Evolutionary conservation across 2,113 vertebrate species (phyloP).

Genomic region (Bungarus multicinctus): DNA sequence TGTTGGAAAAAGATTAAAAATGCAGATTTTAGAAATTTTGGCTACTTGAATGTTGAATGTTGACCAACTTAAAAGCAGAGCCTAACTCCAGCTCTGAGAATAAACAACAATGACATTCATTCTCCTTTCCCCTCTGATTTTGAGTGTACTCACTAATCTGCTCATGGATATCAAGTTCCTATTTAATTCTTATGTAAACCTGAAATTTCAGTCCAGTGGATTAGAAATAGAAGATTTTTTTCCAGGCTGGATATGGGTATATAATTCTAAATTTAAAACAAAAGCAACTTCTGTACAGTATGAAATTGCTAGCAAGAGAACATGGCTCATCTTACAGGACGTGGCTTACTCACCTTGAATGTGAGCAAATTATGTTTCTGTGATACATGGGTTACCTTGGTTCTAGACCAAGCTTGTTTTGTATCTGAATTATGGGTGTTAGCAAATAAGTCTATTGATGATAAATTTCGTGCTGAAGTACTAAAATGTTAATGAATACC

Average conservation of each 20-base stretch:
- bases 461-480: background rate
- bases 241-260: constrained; percentile 44
- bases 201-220: constrained; percentile 53
- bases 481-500: background rate
- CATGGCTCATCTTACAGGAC: constrained; percentile 49
- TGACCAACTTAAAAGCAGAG: background rate
- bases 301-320: constrained; percentile 52
- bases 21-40: background rate
- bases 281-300: constrained; percentile 40
- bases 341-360: constrained; percentile 40
- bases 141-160: background rate
- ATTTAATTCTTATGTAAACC: constrained; percentile 46
- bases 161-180: constrained; percentile 39
- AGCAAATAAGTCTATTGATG: background rate
- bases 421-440: background rate
- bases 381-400: background rate
- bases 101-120: background rate
- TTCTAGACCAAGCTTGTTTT: background rate
- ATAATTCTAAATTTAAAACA: constrained; percentile 56
- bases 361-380: constrained; percentile 18
- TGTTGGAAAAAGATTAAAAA: background rate
- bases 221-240: constrained; percentile 57
- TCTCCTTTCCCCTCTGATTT: background rate
- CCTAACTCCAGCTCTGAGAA: background rate
- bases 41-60: background rate